These are phyloP conservation scores for Scartelaos histophorus DNA, from an alignment of 2,113 vertebrate genomes.

Conservation along the genomic window DNA sequence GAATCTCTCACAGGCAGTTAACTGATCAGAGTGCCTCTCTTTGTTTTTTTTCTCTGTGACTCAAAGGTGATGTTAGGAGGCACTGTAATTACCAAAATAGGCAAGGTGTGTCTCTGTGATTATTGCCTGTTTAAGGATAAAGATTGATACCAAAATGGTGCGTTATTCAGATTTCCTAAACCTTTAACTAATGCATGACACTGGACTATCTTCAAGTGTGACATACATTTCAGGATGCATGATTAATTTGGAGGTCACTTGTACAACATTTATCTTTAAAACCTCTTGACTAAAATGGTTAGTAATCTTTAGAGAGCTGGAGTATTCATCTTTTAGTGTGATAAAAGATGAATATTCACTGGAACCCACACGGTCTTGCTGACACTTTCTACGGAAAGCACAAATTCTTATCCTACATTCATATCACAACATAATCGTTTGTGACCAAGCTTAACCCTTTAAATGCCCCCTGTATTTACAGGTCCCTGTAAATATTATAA, in stretches of 20 bases:
- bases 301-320: too few relatives aligned
- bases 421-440: not conserved
- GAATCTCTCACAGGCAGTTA: slow-evolving; percentile 27
- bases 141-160: not conserved
- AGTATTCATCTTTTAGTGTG: too few relatives aligned
- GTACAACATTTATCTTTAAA: not conserved
- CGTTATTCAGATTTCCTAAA: not conserved
- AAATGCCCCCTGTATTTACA: too few relatives aligned
- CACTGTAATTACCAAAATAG: not conserved
- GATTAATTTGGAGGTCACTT: not conserved
- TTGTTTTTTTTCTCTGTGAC: slow-evolving; percentile 4
- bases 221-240: not conserved
- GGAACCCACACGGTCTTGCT: too few relatives aligned
- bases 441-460: not conserved
- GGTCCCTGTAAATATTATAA: not conserved
- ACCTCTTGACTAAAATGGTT: too few relatives aligned
- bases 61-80: not conserved
- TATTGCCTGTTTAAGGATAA: not conserved
- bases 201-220: not conserved
- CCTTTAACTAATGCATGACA: not conserved
- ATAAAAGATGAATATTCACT: not conserved
- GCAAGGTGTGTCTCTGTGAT: not conserved
- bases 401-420: not conserved
- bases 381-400: not conserved
- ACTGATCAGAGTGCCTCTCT: not conserved